Conservation (phyloP, 2,888 invertebrate species). For the Epirrhoe tristata region DNA sequence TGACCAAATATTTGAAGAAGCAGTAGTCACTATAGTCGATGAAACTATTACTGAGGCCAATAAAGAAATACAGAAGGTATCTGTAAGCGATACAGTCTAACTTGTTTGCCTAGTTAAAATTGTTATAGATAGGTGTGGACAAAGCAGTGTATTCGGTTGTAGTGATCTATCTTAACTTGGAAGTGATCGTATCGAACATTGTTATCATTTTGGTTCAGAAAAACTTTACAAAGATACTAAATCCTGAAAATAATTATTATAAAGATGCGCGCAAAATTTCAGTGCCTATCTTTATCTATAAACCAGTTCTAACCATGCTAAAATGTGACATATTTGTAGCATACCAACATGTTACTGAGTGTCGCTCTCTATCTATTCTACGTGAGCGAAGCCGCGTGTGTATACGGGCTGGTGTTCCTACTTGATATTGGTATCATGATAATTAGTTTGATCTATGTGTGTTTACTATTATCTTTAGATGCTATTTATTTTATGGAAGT, state of each 20-base stretch:
- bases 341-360: too few species aligned
- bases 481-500: neutral
- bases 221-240: neutral
- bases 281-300: too few species aligned
- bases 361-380: too few species aligned
- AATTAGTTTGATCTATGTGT: neutral
- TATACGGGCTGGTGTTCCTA: neutral
- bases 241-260: neutral
- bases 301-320: too few species aligned
- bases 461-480: neutral
- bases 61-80: neutral
- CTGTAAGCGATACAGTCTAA: neutral
- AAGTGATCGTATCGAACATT: neutral
- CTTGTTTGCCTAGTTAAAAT: neutral
- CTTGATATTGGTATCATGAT: neutral
- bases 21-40: slow-evolving; percentile 6
- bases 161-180: neutral
- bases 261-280: too few species aligned
- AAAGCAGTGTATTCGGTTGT: neutral
- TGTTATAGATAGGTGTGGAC: neutral
- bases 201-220: neutral
- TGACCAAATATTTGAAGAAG: slow-evolving; percentile 14
- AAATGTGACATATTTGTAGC: too few species aligned
- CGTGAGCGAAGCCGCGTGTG: neutral
- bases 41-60: slow-evolving; percentile 14